These are phyloP conservation scores for Eulimnadia texana DNA, from an alignment of 1,140 invertebrate species.

Conservation along the genomic window DNA sequence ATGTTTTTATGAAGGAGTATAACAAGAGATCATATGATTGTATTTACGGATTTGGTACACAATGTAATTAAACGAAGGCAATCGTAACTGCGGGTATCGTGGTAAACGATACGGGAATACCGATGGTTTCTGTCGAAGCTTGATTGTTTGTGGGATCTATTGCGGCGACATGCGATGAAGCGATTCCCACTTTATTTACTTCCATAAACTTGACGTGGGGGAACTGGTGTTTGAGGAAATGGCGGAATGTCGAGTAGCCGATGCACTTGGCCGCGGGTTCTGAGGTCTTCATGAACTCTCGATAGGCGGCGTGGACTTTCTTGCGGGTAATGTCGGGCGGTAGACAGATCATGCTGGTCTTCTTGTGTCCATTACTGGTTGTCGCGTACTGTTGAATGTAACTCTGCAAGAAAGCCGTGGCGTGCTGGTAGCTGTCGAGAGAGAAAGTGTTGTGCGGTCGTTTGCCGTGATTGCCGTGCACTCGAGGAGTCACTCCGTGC, in stretches of 20 bases:
- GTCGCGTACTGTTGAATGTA: constrained; percentile 43
- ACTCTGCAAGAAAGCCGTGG: constrained; percentile 54
- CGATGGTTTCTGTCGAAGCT: neutral
- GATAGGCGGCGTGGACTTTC: constrained; percentile 54
- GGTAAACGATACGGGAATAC: neutral
- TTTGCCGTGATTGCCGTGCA: constrained; percentile 56
- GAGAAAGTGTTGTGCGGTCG: constrained; percentile 70
- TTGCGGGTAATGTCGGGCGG: constrained; percentile 52
- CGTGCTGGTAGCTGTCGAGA: constrained; percentile 57
- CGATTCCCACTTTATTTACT: neutral
- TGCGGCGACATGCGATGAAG: neutral
- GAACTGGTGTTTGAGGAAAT: constrained; percentile 66
- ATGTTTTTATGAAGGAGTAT: too few species aligned
- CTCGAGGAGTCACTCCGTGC: constrained; percentile 55
- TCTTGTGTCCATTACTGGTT: constrained; percentile 24
- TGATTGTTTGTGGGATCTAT: neutral
- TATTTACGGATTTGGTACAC: too few species aligned
- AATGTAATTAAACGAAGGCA: neutral
- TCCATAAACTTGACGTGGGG: constrained; percentile 53
- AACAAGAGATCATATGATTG: too few species aligned
- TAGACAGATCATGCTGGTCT: constrained; percentile 37
- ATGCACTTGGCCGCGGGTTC: constrained; percentile 35
- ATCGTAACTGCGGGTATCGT: neutral
- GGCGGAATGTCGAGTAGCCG: constrained; percentile 61
- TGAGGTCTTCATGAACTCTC: constrained; percentile 44